phyloP scores from a whole-genome alignment of 2,113 vertebrate genomes.

The Rhineura floridana region DNA sequence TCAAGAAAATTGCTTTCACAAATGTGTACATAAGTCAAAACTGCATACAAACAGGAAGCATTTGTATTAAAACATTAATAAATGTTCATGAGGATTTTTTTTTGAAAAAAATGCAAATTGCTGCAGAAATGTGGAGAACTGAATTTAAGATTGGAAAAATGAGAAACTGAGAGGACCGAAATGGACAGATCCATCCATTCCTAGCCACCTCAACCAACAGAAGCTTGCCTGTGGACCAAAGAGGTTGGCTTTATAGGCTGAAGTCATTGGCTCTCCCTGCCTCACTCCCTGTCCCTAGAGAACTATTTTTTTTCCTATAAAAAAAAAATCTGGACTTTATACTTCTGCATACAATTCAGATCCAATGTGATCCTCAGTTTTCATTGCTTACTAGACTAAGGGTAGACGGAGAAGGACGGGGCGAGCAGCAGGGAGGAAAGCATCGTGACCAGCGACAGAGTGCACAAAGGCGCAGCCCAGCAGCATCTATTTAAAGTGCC shows the following conservation, averaged over 20 bases:
- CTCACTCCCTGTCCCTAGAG: not conserved
- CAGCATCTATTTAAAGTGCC: slow-evolving; percentile 69
- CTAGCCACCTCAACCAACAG: not conserved
- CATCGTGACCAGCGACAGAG: slow-evolving; percentile 17
- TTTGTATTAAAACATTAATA: too few relatives aligned
- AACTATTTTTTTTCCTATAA: too few relatives aligned
- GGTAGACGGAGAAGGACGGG: slow-evolving; percentile 33
- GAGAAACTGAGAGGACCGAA: too few relatives aligned
- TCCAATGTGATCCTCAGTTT: not conserved
- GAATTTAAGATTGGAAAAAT: too few relatives aligned
- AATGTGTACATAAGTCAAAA: too few relatives aligned
- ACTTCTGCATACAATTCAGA: not conserved
- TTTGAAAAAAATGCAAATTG: too few relatives aligned
- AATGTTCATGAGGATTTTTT: too few relatives aligned
- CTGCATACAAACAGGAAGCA: too few relatives aligned
- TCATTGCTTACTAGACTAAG: not conserved
- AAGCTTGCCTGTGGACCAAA: not conserved
- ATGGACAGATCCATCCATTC: too few relatives aligned
- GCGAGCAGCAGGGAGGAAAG: not conserved
- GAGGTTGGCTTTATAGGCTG: not conserved
- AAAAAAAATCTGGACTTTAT: not conserved
- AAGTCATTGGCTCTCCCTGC: not conserved
- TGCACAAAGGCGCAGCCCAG: not conserved
- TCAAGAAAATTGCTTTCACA: too few relatives aligned
- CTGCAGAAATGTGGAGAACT: too few relatives aligned